phyloP scores from a whole-genome alignment of 2,888 invertebrate species.

The Idaea biselata region DNA sequence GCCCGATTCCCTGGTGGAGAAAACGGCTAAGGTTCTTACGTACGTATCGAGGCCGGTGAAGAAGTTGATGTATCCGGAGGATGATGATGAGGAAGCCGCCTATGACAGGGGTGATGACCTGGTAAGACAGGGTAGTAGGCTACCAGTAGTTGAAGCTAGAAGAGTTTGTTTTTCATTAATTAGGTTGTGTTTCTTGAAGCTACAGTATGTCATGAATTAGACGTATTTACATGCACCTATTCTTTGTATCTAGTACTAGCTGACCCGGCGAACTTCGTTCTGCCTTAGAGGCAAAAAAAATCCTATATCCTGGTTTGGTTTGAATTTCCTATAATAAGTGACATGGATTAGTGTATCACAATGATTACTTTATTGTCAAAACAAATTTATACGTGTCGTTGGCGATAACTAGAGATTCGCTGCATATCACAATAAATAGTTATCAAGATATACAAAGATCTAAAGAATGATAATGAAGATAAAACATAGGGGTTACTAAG shows the following conservation, averaged over 20 bases:
- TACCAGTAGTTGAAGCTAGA: constrained; percentile 6
- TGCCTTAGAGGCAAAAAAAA: too few species aligned
- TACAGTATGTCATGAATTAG: background rate
- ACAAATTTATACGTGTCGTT: too few species aligned
- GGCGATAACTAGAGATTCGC: too few species aligned
- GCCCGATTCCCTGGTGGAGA: constrained; percentile 83
- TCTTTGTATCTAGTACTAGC: background rate
- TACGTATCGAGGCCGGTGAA: constrained; percentile 65
- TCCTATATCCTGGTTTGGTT: too few species aligned
- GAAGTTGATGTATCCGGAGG: constrained; percentile 72
- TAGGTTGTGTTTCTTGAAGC: background rate
- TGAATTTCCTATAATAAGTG: background rate
- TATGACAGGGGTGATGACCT: constrained; percentile 86
- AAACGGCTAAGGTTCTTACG: constrained; percentile 74
- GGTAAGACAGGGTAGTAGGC: constrained; percentile 75
- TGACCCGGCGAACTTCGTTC: too few species aligned
- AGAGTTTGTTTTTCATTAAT: background rate
- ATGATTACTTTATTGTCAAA: too few species aligned
- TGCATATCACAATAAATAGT: background rate
- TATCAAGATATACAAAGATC: background rate
- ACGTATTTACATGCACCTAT: background rate
- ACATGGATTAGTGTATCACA: too few species aligned
- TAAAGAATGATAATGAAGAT: background rate
- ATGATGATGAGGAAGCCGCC: constrained; percentile 80
- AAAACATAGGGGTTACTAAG: background rate